Percentiles rank a stretch among this genome's conserved stretches.
Evolutionary conservation across 1,140 invertebrate species (phyloP).

Genomic region (Gryon sp.): DNA sequence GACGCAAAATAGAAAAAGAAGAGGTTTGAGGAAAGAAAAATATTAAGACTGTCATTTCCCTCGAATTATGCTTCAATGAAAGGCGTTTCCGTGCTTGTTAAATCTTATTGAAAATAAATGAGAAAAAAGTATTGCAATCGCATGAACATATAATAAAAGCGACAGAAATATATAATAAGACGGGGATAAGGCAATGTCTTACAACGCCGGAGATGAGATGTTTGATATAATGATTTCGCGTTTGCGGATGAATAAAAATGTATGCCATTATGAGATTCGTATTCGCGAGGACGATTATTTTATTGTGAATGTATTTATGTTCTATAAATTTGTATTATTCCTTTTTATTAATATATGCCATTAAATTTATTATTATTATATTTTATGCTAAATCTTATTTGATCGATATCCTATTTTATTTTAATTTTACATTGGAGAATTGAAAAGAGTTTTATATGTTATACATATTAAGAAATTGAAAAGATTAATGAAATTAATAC

Average conservation of each 20-base stretch:
- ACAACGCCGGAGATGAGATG: conserved; percentile 10
- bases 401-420: too few species aligned
- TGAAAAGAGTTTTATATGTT: too few species aligned
- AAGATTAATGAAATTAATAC: too few species aligned
- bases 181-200: conserved; percentile 17
- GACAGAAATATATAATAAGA: conserved; percentile 24
- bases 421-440: too few species aligned
- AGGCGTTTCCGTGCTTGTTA: conserved; percentile 7
- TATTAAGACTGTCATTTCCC: conserved; percentile 8
- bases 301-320: conserved; percentile 28
- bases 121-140: conserved; percentile 24
- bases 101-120: conserved; percentile 45
- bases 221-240: conserved; percentile 32
- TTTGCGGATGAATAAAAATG: conserved; percentile 16
- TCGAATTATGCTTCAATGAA: conserved; percentile 19
- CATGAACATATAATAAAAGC: conserved; percentile 5
- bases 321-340: too few species aligned
- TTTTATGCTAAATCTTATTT: too few species aligned
- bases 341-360: too few species aligned
- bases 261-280: conserved; percentile 34
- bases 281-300: conserved; percentile 15
- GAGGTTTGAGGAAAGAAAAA: too few species aligned
- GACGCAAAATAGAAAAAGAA: not conserved
- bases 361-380: too few species aligned
- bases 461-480: too few species aligned